A percentile compares a stretch with the other conserved stretches of the same genome.
Evolutionary conservation across 2,888 invertebrate species (phyloP).

Genomic region (Ganaspis brasiliensis): DNA sequence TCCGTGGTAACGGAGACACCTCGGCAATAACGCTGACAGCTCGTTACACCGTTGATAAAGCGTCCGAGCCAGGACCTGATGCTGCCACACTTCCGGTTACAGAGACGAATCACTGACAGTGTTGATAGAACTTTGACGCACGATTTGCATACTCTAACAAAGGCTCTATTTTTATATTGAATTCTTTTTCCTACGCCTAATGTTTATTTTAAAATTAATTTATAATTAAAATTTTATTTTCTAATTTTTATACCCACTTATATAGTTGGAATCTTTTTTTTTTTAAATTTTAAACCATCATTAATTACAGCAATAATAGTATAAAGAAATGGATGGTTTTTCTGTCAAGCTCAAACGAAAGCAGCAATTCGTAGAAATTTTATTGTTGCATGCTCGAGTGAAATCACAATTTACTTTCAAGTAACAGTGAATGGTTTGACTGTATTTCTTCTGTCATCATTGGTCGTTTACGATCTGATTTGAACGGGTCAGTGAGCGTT

Average conservation of each 20-base stretch:
- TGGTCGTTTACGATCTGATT: constrained; percentile 48
- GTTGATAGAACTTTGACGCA: background rate
- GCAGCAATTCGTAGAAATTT: background rate
- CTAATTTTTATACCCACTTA: too few species aligned
- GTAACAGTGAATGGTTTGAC: constrained; percentile 17
- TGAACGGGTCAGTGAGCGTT: constrained; percentile 44
- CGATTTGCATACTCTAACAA: background rate
- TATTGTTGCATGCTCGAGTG: background rate
- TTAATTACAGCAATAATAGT: background rate
- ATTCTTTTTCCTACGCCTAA: too few species aligned
- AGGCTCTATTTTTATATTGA: too few species aligned
- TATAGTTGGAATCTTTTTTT: background rate
- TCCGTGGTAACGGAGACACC: constrained; percentile 74
- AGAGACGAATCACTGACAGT: constrained; percentile 28
- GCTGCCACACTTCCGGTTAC: constrained; percentile 49
- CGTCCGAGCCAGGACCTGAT: constrained; percentile 61
- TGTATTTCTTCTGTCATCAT: constrained; percentile 47
- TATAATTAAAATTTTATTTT: too few species aligned
- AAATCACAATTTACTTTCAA: constrained; percentile 12
- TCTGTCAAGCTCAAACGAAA: background rate
- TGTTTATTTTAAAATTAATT: too few species aligned
- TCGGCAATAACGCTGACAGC: constrained; percentile 78
- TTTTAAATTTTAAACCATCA: background rate
- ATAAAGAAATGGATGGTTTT: background rate
- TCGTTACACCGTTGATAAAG: constrained; percentile 80